phyloP scores from a whole-genome alignment of 1,140 invertebrate genomes.

The Penaeus chinensis region DNA sequence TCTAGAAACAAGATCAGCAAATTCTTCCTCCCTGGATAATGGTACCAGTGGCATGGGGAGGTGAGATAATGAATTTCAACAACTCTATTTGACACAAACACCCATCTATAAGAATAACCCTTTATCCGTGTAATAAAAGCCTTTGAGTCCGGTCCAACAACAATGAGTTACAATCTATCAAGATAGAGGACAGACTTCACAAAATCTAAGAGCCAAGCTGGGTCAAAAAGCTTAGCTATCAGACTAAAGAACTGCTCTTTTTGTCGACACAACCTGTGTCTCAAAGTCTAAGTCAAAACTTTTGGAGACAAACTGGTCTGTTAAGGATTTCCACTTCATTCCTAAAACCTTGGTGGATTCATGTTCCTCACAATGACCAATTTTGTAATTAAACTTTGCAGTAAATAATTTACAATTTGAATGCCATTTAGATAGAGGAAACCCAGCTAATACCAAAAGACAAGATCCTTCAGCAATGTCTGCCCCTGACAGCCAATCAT shows the following conservation, averaged over 20 bases:
- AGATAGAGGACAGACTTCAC: constrained; percentile 13
- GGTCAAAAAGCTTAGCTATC: constrained; percentile 31
- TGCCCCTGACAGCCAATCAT: no score
- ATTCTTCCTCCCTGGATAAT: neutral
- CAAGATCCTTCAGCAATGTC: no score
- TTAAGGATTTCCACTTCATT: constrained; percentile 24
- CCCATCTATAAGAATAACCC: constrained; percentile 12
- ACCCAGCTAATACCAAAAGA: no score
- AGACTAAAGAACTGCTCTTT: constrained; percentile 28
- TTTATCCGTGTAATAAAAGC: constrained; percentile 3
- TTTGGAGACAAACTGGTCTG: constrained; percentile 15
- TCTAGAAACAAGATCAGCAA: neutral
- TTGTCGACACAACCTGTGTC: constrained; percentile 16
- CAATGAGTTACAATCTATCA: no score
- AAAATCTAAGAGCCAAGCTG: constrained; percentile 12
- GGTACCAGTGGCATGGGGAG: neutral
- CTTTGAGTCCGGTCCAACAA: constrained; percentile 21
- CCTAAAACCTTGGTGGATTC: constrained; percentile 44
- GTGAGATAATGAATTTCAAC: constrained; percentile 18
- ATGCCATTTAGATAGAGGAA: no score
- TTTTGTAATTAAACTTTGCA: constrained; percentile 13
- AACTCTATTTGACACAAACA: constrained; percentile 32
- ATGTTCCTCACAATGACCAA: neutral
- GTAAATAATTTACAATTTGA: constrained; percentile 9
- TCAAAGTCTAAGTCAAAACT: constrained; percentile 17